Percentiles rank a stretch among this genome's conserved stretches.
phyloP scores from a whole-genome alignment of 2,888 invertebrate species.

The Andrena camellia region DNA sequence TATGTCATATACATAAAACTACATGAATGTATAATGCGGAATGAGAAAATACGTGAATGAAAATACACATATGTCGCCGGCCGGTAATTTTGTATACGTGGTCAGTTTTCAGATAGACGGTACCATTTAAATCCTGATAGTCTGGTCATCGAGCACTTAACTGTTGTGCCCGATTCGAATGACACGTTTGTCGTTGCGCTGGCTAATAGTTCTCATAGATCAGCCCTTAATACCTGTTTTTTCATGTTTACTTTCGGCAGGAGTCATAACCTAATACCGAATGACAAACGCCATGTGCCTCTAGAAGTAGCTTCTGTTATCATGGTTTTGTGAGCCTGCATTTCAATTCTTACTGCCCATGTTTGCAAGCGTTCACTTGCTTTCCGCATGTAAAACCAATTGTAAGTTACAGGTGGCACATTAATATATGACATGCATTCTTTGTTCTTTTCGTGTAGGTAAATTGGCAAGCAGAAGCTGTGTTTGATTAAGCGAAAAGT shows the following conservation, averaged over 20 bases:
- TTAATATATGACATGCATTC: not conserved
- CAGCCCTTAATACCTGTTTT: not conserved
- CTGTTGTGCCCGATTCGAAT: not conserved
- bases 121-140: not conserved
- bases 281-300: constrained; percentile 50
- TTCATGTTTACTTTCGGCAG: not conserved
- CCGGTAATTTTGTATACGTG: constrained; percentile 81
- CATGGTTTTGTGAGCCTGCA: not conserved
- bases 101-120: constrained; percentile 60
- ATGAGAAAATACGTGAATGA: constrained; percentile 38
- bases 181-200: not conserved
- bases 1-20: constrained; percentile 27
- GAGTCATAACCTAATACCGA: constrained; percentile 30
- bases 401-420: not conserved
- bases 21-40: constrained; percentile 39
- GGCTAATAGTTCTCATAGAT: not conserved
- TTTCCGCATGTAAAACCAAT: constrained; percentile 18
- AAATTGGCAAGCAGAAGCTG: constrained; percentile 11
- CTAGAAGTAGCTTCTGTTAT: not conserved
- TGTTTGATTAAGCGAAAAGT: constrained; percentile 42
- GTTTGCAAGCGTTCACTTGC: not conserved
- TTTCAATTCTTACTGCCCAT: not conserved
- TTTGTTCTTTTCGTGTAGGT: constrained; percentile 16
- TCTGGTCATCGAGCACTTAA: not conserved
- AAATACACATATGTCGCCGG: constrained; percentile 72